phyloP scores from a whole-genome alignment of 2,888 invertebrate genomes.

The Julus scanicus region DNA sequence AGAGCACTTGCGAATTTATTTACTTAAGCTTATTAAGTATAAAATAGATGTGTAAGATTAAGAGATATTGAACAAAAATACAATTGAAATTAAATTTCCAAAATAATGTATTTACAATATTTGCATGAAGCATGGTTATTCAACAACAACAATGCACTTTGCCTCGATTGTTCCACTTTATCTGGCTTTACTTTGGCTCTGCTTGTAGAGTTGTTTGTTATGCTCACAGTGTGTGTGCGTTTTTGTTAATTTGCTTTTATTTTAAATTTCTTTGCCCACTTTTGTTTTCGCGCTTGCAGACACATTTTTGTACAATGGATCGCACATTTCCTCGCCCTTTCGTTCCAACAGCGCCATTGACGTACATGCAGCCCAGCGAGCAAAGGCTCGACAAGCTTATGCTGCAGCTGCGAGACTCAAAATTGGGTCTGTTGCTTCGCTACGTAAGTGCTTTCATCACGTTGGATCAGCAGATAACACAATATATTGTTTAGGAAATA shows the following conservation, averaged over 20 bases:
- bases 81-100: not conserved
- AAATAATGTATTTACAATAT: not conserved
- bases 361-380: slow-evolving; percentile 88
- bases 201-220: slow-evolving; percentile 8
- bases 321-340: slow-evolving; percentile 62
- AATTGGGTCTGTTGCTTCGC: slow-evolving; percentile 74
- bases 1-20: too few species aligned
- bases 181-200: not conserved
- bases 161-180: not conserved
- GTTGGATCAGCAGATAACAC: slow-evolving; percentile 28
- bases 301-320: slow-evolving; percentile 58
- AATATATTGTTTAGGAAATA: slow-evolving; percentile 41
- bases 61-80: too few species aligned
- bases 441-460: slow-evolving; percentile 74
- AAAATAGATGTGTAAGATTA: too few species aligned
- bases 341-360: slow-evolving; percentile 94
- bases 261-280: slow-evolving; percentile 50
- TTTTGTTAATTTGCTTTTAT: slow-evolving; percentile 47
- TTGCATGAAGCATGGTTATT: not conserved
- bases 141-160: not conserved
- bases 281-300: slow-evolving; percentile 58
- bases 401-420: slow-evolving; percentile 83
- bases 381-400: slow-evolving; percentile 81
- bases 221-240: not conserved
- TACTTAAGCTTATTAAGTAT: too few species aligned